phyloP scores from a whole-genome alignment of 2,888 invertebrate genomes.

The Epirrita christyi region DNA sequence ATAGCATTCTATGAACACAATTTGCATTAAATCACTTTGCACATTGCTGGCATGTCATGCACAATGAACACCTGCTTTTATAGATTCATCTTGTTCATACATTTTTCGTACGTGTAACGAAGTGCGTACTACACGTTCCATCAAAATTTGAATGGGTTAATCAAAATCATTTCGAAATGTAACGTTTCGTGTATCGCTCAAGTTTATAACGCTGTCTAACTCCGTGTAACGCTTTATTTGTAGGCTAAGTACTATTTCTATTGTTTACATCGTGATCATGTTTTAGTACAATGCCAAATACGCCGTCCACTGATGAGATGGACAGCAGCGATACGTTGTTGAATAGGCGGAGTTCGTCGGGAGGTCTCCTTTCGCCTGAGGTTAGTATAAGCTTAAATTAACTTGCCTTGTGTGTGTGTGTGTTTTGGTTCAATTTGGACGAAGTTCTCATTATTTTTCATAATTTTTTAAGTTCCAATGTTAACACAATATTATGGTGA shows the following conservation, averaged over 20 bases:
- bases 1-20: conserved; percentile 62
- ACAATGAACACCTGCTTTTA: conserved; percentile 37
- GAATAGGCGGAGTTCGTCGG: conserved; percentile 91
- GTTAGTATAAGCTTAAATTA: conserved; percentile 58
- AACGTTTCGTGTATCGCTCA: conserved; percentile 41
- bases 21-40: conserved; percentile 30
- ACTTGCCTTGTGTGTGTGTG: no score
- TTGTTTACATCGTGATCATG: conserved; percentile 24
- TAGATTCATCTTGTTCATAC: conserved; percentile 13
- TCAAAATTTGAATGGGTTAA: conserved; percentile 26
- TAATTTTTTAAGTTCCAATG: no score
- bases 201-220: conserved; percentile 31
- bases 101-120: conserved; percentile 11
- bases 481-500: no score
- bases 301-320: conserved; percentile 88
- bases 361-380: conserved; percentile 93
- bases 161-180: conserved; percentile 27
- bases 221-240: conserved; percentile 28
- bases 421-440: no score
- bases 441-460: no score
- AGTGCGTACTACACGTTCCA: conserved; percentile 6
- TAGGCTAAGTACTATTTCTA: conserved; percentile 3
- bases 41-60: conserved; percentile 39
- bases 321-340: conserved; percentile 82
- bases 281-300: conserved; percentile 87